These are phyloP conservation scores for Plutomurus gul DNA, from an alignment of 1,140 invertebrate genomes.

Conservation along the genomic window DNA sequence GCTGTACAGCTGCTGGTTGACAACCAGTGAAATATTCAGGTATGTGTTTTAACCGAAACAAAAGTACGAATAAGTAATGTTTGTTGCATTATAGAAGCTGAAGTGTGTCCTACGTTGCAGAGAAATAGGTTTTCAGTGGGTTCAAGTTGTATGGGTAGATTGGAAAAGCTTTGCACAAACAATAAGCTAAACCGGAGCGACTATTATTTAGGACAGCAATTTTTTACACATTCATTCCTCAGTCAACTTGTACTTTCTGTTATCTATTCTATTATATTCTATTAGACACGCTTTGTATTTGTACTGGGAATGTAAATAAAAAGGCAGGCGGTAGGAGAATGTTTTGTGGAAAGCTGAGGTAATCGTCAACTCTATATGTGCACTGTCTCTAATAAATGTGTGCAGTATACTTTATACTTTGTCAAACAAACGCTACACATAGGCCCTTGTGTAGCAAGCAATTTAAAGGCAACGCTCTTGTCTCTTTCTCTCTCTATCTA, in stretches of 20 bases:
- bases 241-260: constrained; percentile 4
- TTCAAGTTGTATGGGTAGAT: background rate
- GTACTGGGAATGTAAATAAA: constrained; percentile 6
- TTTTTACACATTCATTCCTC: constrained; percentile 22
- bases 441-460: too few species aligned
- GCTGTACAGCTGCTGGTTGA: background rate
- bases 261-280: constrained; percentile 16
- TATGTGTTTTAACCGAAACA: background rate
- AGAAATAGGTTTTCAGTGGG: background rate
- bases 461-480: too few species aligned
- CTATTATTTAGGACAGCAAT: constrained; percentile 24
- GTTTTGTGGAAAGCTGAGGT: constrained; percentile 17
- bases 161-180: background rate
- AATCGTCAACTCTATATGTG: background rate
- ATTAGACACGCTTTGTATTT: constrained; percentile 24
- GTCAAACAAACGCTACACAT: too few species aligned
- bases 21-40: background rate
- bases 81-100: background rate
- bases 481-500: too few species aligned
- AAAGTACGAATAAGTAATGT: background rate
- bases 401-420: background rate
- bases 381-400: background rate
- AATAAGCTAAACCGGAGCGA: background rate
- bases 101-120: background rate
- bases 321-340: background rate